Evolutionary conservation across 2,888 invertebrate genomes (phyloP).

Genomic region (Ormyrus thymus): DNA sequence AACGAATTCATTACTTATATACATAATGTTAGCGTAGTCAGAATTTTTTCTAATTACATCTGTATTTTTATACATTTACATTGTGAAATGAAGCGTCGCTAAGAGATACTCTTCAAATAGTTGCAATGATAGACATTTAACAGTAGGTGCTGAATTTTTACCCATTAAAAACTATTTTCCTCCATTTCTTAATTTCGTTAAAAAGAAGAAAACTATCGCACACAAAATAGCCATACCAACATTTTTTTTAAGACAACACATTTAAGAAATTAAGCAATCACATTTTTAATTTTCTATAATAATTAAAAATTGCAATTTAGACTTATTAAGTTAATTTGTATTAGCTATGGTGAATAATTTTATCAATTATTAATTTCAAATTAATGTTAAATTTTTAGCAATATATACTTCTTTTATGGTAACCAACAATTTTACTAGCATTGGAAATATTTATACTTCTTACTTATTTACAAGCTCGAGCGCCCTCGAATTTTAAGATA

Average conservation of each 20-base stretch:
- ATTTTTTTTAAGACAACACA: slow-evolving; percentile 26
- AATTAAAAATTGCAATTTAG: background rate
- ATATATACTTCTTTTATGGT: no score
- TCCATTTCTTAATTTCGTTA: slow-evolving; percentile 4
- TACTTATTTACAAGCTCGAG: slow-evolving; percentile 49
- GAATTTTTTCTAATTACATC: slow-evolving; percentile 40
- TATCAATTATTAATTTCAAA: no score
- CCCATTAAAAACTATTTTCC: slow-evolving; percentile 12
- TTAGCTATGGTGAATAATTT: no score
- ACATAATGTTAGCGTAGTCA: slow-evolving; percentile 42
- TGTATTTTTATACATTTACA: slow-evolving; percentile 47
- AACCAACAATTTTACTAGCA: slow-evolving; percentile 27
- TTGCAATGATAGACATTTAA: slow-evolving; percentile 25
- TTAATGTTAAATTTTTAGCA: no score
- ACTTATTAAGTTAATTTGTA: no score
- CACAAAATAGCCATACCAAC: slow-evolving; percentile 14
- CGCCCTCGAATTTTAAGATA: slow-evolving; percentile 43
- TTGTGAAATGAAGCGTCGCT: slow-evolving; percentile 33
- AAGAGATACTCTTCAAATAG: slow-evolving; percentile 21
- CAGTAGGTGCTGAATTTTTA: slow-evolving; percentile 21
- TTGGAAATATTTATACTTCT: slow-evolving; percentile 17
- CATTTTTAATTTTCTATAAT: slow-evolving; percentile 7
- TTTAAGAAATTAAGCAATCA: slow-evolving; percentile 14
- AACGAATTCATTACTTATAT: slow-evolving; percentile 48
- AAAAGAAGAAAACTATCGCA: slow-evolving; percentile 27